Conservation (phyloP, 2,888 invertebrate genomes). For the Altica lythri region DNA sequence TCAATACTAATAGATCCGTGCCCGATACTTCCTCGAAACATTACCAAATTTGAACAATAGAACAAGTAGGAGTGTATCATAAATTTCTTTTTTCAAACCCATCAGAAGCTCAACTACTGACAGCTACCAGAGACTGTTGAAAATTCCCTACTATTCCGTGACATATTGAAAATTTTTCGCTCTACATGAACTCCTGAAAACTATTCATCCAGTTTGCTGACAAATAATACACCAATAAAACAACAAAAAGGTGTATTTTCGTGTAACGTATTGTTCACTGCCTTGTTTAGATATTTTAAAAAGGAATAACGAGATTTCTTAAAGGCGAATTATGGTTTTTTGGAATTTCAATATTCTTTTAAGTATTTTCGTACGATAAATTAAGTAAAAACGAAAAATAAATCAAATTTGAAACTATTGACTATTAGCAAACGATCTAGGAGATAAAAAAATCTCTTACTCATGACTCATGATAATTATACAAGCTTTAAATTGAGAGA, state of each 20-base stretch:
- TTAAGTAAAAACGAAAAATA: too few relatives aligned
- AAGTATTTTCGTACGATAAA: too few relatives aligned
- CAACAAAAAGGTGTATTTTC: slow-evolving; percentile 26
- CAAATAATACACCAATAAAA: slow-evolving; percentile 30
- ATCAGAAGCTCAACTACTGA: slow-evolving; percentile 18
- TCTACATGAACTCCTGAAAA: slow-evolving; percentile 22
- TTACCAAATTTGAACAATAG: slow-evolving; percentile 9
- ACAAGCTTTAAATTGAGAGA: too few relatives aligned
- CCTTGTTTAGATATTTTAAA: slow-evolving; percentile 28
- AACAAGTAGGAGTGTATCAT: slow-evolving; percentile 16
- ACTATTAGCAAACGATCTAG: too few relatives aligned
- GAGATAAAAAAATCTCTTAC: too few relatives aligned
- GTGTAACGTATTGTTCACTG: slow-evolving; percentile 17
- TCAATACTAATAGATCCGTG: slow-evolving; percentile 19
- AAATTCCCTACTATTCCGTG: slow-evolving; percentile 31
- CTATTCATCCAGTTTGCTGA: slow-evolving; percentile 28
- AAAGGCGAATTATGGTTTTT: slow-evolving; percentile 24
- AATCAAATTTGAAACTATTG: too few relatives aligned
- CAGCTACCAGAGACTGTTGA: slow-evolving; percentile 29
- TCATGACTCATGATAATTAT: too few relatives aligned
- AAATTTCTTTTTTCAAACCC: slow-evolving; percentile 18
- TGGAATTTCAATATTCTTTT: not conserved
- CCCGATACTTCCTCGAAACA: slow-evolving; percentile 19
- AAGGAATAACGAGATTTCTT: slow-evolving; percentile 25
- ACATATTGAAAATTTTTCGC: slow-evolving; percentile 31